Percentiles rank a stretch among this genome's conserved stretches.
Evolutionary conservation across 2,797 vertebrate genomes (phyloP).

Genomic region (Coregonus ussuriensis): DNA sequence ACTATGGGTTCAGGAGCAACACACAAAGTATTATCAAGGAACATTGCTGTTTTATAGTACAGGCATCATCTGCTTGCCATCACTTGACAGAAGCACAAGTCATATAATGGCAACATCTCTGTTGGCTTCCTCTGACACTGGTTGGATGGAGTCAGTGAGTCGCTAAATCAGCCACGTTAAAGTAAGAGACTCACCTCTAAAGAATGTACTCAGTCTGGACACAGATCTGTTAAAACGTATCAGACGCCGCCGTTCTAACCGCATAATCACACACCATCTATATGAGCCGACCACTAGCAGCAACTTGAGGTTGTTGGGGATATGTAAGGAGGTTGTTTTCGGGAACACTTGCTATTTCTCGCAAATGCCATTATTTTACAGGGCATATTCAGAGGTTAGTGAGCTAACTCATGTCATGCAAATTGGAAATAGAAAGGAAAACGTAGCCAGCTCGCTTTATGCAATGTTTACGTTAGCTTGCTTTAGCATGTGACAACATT

Average conservation of each 20-base stretch:
- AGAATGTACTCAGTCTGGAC: constrained; percentile 32
- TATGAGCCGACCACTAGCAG: constrained; percentile 41
- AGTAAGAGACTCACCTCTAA: constrained; percentile 52
- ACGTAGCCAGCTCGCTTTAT: background rate
- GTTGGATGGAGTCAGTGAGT: background rate
- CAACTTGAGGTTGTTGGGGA: constrained; percentile 33
- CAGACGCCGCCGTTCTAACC: constrained; percentile 52
- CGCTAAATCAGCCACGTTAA: background rate
- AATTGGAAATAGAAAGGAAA: background rate
- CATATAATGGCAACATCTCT: background rate
- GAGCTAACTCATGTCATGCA: background rate
- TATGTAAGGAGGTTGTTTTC: constrained; percentile 48
- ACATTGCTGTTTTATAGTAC: background rate
- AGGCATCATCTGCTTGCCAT: background rate
- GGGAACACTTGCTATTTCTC: constrained; percentile 46
- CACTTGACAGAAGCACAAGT: background rate
- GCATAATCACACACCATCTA: constrained; percentile 52
- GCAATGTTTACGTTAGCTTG: background rate
- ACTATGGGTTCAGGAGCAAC: too few species aligned
- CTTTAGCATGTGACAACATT: background rate
- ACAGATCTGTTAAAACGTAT: constrained; percentile 42
- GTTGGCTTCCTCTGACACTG: background rate
- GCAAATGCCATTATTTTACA: constrained; percentile 37
- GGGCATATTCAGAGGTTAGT: constrained; percentile 29
- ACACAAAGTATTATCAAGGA: too few species aligned